phyloP scores from a whole-genome alignment of 2,888 invertebrate genomes.

The Norana najaformis region DNA sequence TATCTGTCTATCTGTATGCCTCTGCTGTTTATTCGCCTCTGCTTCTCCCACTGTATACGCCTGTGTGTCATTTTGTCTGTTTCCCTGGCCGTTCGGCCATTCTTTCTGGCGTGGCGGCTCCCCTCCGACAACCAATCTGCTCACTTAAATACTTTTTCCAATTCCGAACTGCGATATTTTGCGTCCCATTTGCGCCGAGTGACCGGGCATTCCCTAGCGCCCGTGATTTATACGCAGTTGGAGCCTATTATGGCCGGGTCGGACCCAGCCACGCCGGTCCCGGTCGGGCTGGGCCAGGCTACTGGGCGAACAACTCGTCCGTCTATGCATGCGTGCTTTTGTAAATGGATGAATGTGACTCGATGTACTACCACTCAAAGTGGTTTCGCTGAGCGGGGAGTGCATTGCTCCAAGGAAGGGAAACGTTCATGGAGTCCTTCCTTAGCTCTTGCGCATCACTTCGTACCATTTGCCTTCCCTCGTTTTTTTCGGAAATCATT shows the following conservation, averaged over 20 bases:
- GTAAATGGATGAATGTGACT: background rate
- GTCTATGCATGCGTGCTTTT: background rate
- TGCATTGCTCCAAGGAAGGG: background rate
- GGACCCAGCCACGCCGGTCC: background rate
- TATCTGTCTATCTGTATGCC: background rate
- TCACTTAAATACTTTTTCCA: slow-evolving; percentile 13
- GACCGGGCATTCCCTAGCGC: background rate
- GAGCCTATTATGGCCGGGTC: background rate
- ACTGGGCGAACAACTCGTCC: background rate
- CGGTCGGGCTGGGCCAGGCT: background rate
- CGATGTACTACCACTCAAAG: background rate
- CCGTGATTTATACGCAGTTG: background rate
- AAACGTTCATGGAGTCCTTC: background rate
- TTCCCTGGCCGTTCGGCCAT: background rate
- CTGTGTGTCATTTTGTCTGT: no score
- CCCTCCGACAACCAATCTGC: background rate
- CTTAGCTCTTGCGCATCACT: background rate
- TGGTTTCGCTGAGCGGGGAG: background rate
- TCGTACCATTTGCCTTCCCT: background rate
- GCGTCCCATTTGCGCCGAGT: background rate
- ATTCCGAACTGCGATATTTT: background rate
- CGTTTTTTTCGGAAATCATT: background rate
- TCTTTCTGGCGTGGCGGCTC: background rate
- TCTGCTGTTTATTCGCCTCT: background rate
- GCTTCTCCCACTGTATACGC: background rate